Percentiles rank a stretch among this genome's conserved stretches.
Evolutionary conservation across 2,888 invertebrate species (phyloP).

Genomic region (Luperina nickerlii): DNA sequence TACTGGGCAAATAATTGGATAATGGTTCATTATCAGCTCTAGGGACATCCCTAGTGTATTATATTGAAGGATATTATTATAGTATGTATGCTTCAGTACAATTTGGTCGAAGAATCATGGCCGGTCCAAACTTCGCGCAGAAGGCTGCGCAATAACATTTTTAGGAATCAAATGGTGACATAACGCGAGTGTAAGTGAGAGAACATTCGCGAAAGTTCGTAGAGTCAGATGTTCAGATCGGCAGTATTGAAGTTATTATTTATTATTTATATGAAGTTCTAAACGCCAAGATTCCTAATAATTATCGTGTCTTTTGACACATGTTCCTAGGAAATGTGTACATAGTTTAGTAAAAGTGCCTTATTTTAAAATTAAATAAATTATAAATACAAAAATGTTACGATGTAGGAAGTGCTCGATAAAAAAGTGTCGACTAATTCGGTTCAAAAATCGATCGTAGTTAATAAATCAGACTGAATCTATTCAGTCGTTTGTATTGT

Average conservation of each 20-base stretch:
- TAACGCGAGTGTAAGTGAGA: not conserved
- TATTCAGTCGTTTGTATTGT: conserved; percentile 9
- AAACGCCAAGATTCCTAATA: conserved; percentile 16
- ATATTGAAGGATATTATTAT: conserved; percentile 5
- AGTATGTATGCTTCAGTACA: conserved; percentile 10
- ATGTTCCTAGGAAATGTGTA: conserved; percentile 58
- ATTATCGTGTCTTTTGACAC: conserved; percentile 15
- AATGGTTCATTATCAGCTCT: not conserved
- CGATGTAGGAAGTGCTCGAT: not conserved
- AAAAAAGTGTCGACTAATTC: not conserved
- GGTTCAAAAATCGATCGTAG: not conserved
- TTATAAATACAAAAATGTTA: conserved; percentile 5
- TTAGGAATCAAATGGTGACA: not conserved
- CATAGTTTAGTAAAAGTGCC: conserved; percentile 43
- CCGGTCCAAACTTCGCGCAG: not conserved
- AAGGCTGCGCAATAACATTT: not conserved
- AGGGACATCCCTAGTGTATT: not conserved
- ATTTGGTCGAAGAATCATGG: not conserved
- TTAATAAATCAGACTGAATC: not conserved
- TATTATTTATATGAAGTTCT: not conserved
- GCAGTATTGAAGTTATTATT: not conserved
- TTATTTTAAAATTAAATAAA: conserved; percentile 32
- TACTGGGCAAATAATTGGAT: not conserved
- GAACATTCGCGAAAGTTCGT: not conserved
- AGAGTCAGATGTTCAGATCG: not conserved